Evolutionary conservation across 2,113 vertebrate genomes (phyloP), one percentile per base, ranked within the genome.

Genomic region (Oenanthe melanoleuca): DNA sequence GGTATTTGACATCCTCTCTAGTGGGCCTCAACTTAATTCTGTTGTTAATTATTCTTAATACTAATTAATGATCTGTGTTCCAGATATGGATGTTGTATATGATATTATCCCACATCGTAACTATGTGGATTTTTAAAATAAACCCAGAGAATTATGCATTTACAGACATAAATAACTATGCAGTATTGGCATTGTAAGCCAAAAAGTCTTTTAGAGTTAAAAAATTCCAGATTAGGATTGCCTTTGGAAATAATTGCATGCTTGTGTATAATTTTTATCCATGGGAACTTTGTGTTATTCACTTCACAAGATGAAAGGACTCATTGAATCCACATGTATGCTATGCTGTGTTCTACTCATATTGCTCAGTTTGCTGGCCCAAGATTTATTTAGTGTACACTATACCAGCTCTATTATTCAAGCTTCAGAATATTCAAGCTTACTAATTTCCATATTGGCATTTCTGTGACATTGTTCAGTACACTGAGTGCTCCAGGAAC

Each of bases 381-480:
- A 21, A 29, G n/a, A 55, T 86, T 83, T 88, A 52, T 37, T 45
- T 67, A 60, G 34, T 65, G 31, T 56, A 34, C 8, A 9, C 57
- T 75, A 6, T 75, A 52, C 8, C 8, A 86, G 42, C 44, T 91
- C 71, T 77, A 16, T 78, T 91, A 69, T 79, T 84, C 74, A 80
- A 55, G 47, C 33, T 78, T 61, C 66, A 74, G 52, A 74, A 57
- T 66, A 66, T 74, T 74, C 52, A 57, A 49, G 52, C 6, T 57
- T 66, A 63, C 57, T 81, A 10, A 85, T 93, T 93, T 74, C 56
- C 56, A 29, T 80, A 67, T 34, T 80, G 69, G 40, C 38, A 66
- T 79, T 94, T 84, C 42, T 92, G 33, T 95, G 74, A 49, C 70
- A 37, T 84, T 96, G 50, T 78, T 93, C 69, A 55, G 56, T 33